Percentiles rank a stretch among this genome's conserved stretches.
Conservation (phyloP, 1,140 invertebrate genomes). For the Drosophila sulfurigaster region DNA sequence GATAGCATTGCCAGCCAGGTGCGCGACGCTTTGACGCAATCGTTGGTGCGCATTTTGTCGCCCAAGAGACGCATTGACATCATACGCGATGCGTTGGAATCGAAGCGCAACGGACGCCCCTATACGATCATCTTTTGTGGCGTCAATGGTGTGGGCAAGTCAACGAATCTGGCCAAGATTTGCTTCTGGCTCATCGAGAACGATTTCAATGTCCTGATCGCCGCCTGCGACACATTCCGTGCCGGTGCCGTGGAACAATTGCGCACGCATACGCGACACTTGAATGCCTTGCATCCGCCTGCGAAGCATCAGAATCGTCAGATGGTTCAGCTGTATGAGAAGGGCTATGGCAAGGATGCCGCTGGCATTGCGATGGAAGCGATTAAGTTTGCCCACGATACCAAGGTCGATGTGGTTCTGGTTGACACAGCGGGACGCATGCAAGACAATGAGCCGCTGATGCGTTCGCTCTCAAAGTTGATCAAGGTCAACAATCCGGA, state of each 20-base stretch:
- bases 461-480: conserved; percentile 97
- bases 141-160: conserved; percentile 99
- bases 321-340: conserved; percentile 98
- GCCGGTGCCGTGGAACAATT: conserved; percentile 99
- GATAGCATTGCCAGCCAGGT: conserved; percentile 94
- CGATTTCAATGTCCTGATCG: conserved; percentile 97
- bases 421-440: conserved; percentile 99
- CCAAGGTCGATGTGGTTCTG: conserved; percentile 94
- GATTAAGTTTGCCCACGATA: conserved; percentile 94
- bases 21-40: conserved; percentile 92
- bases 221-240: conserved; percentile 99
- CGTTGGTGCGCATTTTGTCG: conserved; percentile 96
- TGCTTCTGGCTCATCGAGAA: conserved; percentile 99
- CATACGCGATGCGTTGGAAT: conserved; percentile 97
- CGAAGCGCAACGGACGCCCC: conserved; percentile 92
- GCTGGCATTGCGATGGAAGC: conserved; percentile 99
- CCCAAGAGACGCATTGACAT: conserved; percentile 98
- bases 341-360: conserved; percentile 99
- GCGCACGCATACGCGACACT: conserved; percentile 96
- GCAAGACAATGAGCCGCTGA: conserved; percentile 99
- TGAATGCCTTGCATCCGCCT: conserved; percentile 97
- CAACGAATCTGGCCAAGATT: conserved; percentile 99
- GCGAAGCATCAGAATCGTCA: conserved; percentile 88
- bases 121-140: conserved; percentile 99
- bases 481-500: conserved; percentile 97